A percentile compares a stretch with the other conserved stretches of the same genome.
Conservation (phyloP, 2,797 vertebrate species). For the Ctenopoma kingsleyae region DNA sequence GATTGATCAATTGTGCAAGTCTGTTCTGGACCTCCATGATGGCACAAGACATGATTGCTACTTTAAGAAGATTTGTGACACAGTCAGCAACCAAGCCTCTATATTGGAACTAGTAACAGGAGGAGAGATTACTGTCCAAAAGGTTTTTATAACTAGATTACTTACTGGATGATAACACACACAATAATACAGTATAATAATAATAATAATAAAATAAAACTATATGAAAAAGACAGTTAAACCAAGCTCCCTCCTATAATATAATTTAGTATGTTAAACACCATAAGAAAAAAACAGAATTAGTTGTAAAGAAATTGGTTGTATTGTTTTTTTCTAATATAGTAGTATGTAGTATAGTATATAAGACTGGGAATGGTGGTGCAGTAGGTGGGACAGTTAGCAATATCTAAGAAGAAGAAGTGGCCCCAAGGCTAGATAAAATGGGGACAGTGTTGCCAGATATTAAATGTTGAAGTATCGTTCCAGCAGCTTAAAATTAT, state of each 20-base stretch:
- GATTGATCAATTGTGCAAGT: constrained; percentile 53
- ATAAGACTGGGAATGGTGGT: not conserved
- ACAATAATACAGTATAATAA: constrained; percentile 2
- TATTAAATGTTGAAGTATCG: too few relatives aligned
- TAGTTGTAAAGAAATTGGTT: not conserved
- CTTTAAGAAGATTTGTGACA: constrained; percentile 54
- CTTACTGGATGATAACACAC: constrained; percentile 2
- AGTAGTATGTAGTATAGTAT: not conserved
- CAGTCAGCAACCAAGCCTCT: constrained; percentile 21
- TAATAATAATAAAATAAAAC: not conserved
- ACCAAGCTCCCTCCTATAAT: not conserved
- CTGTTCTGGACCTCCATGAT: constrained; percentile 60
- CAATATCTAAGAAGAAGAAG: not conserved
- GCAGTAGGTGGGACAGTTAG: too few relatives aligned
- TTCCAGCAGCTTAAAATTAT: too few relatives aligned
- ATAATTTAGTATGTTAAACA: constrained; percentile 2
- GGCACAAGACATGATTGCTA: constrained; percentile 45
- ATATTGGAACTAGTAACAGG: constrained; percentile 38
- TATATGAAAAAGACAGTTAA: not conserved
- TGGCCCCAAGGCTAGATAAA: too few relatives aligned
- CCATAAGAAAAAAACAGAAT: not conserved
- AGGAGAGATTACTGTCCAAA: constrained; percentile 41
- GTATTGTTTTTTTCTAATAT: not conserved
- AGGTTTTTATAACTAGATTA: constrained; percentile 22
- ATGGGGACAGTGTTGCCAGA: too few relatives aligned